These are phyloP conservation scores for Anguilla anguilla DNA, from an alignment of 2,797 vertebrate species.

Conservation along the genomic window DNA sequence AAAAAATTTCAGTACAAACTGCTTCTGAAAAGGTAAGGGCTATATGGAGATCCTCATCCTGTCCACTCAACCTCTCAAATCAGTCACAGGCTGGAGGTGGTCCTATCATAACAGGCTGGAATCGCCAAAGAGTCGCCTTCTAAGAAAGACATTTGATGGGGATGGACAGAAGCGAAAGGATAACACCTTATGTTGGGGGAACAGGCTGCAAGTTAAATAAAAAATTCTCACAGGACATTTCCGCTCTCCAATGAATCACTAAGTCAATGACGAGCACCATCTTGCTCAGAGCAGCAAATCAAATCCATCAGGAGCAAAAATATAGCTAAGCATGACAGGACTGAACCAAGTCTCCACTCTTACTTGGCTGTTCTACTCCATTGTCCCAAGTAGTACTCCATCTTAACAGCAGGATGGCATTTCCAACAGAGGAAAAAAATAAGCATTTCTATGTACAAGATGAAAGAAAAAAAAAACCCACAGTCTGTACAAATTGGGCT, in stretches of 20 bases:
- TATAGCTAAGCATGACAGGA: background rate
- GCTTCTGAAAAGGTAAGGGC: slow-evolving; percentile 5
- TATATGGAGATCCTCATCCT: background rate
- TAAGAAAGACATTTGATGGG: background rate
- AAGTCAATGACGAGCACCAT: background rate
- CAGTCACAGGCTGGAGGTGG: slow-evolving; percentile 33
- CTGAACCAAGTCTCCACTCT: background rate
- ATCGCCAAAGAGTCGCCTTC: background rate
- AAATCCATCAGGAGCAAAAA: slow-evolving; percentile 17
- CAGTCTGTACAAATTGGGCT: slow-evolving; percentile 76
- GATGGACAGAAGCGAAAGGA: slow-evolving; percentile 17
- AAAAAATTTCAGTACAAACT: slow-evolving; percentile 6
- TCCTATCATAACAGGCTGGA: background rate
- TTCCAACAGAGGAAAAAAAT: slow-evolving; percentile 52
- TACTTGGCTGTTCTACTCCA: slow-evolving; percentile 6
- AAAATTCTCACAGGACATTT: slow-evolving; percentile 24
- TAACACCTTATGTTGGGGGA: background rate
- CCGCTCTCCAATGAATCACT: slow-evolving; percentile 5
- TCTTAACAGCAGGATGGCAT: slow-evolving; percentile 52
- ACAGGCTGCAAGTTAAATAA: slow-evolving; percentile 5
- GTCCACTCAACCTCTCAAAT: slow-evolving; percentile 10
- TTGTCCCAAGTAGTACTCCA: slow-evolving; percentile 28
- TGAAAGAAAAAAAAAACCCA: slow-evolving; percentile 58
- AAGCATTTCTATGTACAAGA: slow-evolving; percentile 72
- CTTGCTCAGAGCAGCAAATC: slow-evolving; percentile 19